Evolutionary conservation across 2,113 vertebrate genomes (phyloP).

Genomic region (Coregonus clupeaformis): DNA sequence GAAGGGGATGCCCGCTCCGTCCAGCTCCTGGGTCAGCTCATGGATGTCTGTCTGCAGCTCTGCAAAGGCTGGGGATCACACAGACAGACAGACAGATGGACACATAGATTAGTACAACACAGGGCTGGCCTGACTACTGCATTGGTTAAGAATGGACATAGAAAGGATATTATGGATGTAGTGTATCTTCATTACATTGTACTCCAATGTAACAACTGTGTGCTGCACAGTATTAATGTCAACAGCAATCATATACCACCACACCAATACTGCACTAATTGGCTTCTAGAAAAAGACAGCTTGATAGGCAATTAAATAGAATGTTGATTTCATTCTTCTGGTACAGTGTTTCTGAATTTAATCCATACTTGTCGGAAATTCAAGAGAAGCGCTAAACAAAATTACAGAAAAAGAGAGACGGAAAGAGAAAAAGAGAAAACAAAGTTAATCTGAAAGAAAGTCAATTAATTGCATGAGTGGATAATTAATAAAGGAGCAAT

Average conservation of each 20-base stretch:
- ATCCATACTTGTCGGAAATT: background rate
- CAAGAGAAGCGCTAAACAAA: background rate
- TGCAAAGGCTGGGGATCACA: constrained; percentile 81
- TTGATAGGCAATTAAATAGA: constrained; percentile 5
- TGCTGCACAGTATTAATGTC: too few species aligned
- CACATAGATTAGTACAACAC: too few species aligned
- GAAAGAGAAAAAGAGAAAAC: constrained; percentile 43
- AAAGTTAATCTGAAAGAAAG: constrained; percentile 70
- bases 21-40: constrained; percentile 92
- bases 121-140: too few species aligned
- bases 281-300: constrained; percentile 11
- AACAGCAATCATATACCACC: too few species aligned
- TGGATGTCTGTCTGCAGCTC: constrained; percentile 98
- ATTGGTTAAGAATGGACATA: too few species aligned
- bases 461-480: constrained; percentile 76
- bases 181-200: too few species aligned
- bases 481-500: constrained; percentile 73
- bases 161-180: too few species aligned
- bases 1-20: constrained; percentile 94
- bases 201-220: too few species aligned
- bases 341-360: background rate
- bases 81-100: background rate
- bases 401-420: constrained; percentile 15
- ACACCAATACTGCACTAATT: background rate
- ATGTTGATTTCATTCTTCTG: background rate